Conservation (phyloP, 2,113 vertebrate species). For the Dromiciops gliroides region DNA sequence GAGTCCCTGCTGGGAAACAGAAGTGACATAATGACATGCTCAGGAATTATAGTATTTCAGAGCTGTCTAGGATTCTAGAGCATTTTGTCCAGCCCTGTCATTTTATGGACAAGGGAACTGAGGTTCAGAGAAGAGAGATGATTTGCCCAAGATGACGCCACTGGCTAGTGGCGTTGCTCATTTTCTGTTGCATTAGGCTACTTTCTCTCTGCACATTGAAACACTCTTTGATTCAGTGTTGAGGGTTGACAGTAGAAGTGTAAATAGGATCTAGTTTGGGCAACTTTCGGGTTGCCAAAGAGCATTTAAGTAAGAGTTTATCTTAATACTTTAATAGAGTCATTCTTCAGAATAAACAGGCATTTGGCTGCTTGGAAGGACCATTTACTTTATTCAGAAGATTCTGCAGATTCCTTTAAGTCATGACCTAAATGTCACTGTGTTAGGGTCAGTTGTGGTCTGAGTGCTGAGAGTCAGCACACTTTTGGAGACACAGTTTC, state of each 20-base stretch:
- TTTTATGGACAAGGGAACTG: not conserved
- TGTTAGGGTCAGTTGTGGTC: constrained; percentile 40
- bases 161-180: not conserved
- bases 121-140: not conserved
- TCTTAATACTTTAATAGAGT: constrained; percentile 13
- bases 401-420: constrained; percentile 28
- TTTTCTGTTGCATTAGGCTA: not conserved
- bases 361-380: constrained; percentile 20
- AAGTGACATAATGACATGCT: constrained; percentile 2
- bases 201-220: not conserved
- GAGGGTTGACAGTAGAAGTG: not conserved
- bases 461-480: constrained; percentile 16
- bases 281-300: not conserved
- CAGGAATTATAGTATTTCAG: not conserved
- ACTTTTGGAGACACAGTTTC: constrained; percentile 27
- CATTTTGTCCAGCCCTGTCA: not conserved
- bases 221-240: not conserved
- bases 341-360: constrained; percentile 32
- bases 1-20: not conserved
- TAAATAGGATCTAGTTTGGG: not conserved
- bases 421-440: constrained; percentile 17
- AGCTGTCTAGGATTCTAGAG: not conserved
- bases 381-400: constrained; percentile 16
- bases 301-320: not conserved
- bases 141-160: not conserved